Evolutionary conservation across 2,797 vertebrate species (phyloP).

Genomic region (Argya squamiceps): DNA sequence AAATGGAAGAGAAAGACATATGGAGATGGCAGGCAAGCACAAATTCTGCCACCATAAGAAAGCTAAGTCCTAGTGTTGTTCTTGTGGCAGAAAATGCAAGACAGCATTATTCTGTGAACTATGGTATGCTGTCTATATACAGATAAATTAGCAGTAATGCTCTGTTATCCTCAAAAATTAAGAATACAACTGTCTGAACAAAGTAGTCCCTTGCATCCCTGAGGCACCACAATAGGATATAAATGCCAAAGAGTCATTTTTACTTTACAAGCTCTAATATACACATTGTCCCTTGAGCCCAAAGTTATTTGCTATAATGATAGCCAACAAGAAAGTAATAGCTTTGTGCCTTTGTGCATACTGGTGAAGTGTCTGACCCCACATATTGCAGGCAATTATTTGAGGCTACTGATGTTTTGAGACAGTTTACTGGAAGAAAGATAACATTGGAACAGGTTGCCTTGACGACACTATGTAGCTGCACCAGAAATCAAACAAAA

Average conservation of each 20-base stretch:
- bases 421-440: slow-evolving; percentile 54
- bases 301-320: slow-evolving; percentile 27
- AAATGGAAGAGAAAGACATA: background rate
- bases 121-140: background rate
- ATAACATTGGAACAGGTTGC: slow-evolving; percentile 63
- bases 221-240: background rate
- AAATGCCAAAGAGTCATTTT: slow-evolving; percentile 44
- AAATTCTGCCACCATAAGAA: background rate
- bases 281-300: slow-evolving; percentile 14
- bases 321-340: slow-evolving; percentile 48
- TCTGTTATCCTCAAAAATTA: background rate
- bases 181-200: background rate
- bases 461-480: slow-evolving; percentile 65
- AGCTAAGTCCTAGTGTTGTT: background rate
- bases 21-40: background rate
- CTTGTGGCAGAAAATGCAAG: background rate
- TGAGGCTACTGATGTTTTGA: slow-evolving; percentile 16
- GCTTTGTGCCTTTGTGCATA: slow-evolving; percentile 59
- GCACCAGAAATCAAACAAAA: slow-evolving; percentile 54
- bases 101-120: background rate
- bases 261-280: slow-evolving; percentile 54
- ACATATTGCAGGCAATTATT: slow-evolving; percentile 32
- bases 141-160: slow-evolving; percentile 37
- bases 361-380: slow-evolving; percentile 42
- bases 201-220: slow-evolving; percentile 2